These are phyloP conservation scores for Drosophila mercatorum DNA, from an alignment of 2,888 invertebrate genomes.

Conservation along the genomic window DNA sequence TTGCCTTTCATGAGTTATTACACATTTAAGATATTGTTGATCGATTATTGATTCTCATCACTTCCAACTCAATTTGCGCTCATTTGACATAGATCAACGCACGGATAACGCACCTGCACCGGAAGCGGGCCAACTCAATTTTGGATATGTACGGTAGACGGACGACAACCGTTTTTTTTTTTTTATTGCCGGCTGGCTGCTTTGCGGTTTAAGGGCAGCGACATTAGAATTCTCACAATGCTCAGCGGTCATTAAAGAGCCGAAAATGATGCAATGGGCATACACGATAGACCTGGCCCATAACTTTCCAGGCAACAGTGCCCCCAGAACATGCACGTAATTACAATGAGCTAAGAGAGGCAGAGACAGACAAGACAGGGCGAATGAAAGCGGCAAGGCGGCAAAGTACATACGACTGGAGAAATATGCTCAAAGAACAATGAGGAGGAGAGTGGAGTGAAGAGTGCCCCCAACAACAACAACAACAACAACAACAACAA, in stretches of 20 bases:
- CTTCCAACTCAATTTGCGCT: not conserved
- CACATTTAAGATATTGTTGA: not conserved
- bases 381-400: conserved; percentile 23
- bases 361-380: not conserved
- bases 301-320: conserved; percentile 23
- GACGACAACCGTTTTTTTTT: conserved; percentile 14
- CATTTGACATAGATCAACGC: conserved; percentile 5
- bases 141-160: conserved; percentile 15
- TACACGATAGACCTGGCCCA: conserved; percentile 25
- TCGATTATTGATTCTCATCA: not conserved
- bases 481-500: not conserved
- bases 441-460: not conserved
- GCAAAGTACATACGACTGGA: conserved; percentile 17
- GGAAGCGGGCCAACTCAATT: conserved; percentile 25
- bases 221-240: conserved; percentile 42
- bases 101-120: conserved; percentile 38
- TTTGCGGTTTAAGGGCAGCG: conserved; percentile 6
- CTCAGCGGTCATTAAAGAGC: conserved; percentile 36
- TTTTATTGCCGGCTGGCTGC: not conserved
- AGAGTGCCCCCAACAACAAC: not conserved
- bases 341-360: conserved; percentile 20
- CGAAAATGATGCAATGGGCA: conserved; percentile 32
- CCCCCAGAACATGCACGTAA: conserved; percentile 17
- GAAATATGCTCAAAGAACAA: conserved; percentile 1
- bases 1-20: not conserved